Base-by-base conservation (phyloP, 1,140 invertebrate genomes). In the Brachystomella parvula region DNA sequence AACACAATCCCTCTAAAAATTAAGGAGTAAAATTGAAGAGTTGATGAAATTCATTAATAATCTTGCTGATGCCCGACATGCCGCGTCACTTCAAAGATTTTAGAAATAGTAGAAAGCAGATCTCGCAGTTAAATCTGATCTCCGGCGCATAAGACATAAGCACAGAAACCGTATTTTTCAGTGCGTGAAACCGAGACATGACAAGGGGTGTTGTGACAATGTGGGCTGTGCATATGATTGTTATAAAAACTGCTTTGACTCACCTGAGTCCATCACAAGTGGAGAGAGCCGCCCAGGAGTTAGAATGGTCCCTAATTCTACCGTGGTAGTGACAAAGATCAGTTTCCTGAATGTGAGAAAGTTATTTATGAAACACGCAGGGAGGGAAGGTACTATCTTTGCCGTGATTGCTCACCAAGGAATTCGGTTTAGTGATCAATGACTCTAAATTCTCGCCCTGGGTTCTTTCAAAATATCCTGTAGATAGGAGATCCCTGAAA, bases 311-410 rank as follows among this genome's bases (percentile, higher is more conserved):
- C 67, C 85, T 78, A n/a, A 95, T 82, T 47, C 80, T 84, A 30
- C 93, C 93, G 75, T 88, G 84, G 75, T 94, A 94, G 75, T 91
- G 88, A 78, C 90, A 94, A 72, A 91, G 76, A 64, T 86, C 83
- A 30, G 83, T 72, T 74, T 88, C 86, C 88, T 90, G 78, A n/a
- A n/a, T n/a, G n/a, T n/a, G n/a, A n/a, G n/a, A 6, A 82, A 83
- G 65, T 61, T 67, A 31, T 63, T n/a, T n/a, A n/a, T n/a, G n/a
- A 63, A 61, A 68, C 47, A 64, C 21, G 67, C 39, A 59, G 53
- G 62, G 2, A 60, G 26, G 12, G 19, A 15, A 72, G 31, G 32
- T 30, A 61, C 17, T 35, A 35, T 32, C 24, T 64, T 28, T 17
- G 19, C 31, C 17, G 21, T 15, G n/a, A n/a, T n/a, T n/a, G n/a